Evolutionary conservation across 2,888 invertebrate genomes (phyloP).

Genomic region (Habroteleia sp.): DNA sequence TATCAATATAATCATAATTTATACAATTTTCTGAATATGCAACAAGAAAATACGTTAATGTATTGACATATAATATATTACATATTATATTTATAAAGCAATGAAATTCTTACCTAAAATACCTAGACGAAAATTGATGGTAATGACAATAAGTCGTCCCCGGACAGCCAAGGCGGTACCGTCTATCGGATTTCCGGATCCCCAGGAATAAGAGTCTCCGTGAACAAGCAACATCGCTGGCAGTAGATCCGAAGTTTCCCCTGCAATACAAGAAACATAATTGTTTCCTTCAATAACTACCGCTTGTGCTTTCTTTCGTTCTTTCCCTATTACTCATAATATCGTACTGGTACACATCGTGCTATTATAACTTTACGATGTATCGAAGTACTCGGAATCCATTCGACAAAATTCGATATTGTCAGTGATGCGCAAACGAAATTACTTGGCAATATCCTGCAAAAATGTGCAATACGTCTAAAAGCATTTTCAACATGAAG

Average conservation of each 20-base stretch:
- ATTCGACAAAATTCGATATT: conserved; percentile 50
- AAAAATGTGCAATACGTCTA: conserved; percentile 53
- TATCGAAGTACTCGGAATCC: conserved; percentile 43
- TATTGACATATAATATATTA: too few relatives aligned
- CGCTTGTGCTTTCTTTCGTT: conserved; percentile 4
- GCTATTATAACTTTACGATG: conserved; percentile 40
- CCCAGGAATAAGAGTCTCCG: conserved; percentile 98
- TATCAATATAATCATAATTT: too few relatives aligned
- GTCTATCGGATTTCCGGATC: conserved; percentile 98
- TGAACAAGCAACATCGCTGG: conserved; percentile 95
- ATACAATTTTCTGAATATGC: too few relatives aligned
- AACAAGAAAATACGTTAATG: too few relatives aligned
- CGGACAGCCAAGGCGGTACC: conserved; percentile 96
- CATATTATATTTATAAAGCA: neutral
- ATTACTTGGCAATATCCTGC: conserved; percentile 58
- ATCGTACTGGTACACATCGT: neutral
- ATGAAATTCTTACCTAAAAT: conserved; percentile 86
- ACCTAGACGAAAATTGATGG: conserved; percentile 95
- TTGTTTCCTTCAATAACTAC: conserved; percentile 35
- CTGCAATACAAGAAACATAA: conserved; percentile 78
- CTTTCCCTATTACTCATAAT: neutral
- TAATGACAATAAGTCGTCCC: conserved; percentile 93
- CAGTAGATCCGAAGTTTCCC: conserved; percentile 83
- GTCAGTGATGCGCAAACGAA: conserved; percentile 54
- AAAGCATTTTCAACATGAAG: conserved; percentile 48